These are phyloP conservation scores for Meiosimyza platycephala DNA, from an alignment of 2,888 invertebrate genomes.

Conservation along the genomic window DNA sequence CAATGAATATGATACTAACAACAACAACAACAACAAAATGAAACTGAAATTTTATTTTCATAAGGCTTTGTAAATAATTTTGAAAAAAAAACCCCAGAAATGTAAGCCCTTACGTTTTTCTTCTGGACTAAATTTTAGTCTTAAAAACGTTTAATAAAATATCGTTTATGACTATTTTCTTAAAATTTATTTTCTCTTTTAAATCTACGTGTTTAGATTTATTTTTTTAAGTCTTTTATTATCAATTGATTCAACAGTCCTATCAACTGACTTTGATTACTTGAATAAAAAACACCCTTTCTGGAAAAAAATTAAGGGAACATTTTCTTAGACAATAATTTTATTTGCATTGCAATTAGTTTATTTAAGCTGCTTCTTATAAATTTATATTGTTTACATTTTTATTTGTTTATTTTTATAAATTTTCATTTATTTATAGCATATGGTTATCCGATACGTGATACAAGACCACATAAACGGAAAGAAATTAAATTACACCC, in stretches of 20 bases:
- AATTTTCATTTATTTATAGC: conserved; percentile 60
- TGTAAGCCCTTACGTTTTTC: background rate
- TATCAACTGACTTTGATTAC: background rate
- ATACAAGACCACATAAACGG: conserved; percentile 65
- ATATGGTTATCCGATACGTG: conserved; percentile 65
- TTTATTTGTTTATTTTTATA: conserved; percentile 50
- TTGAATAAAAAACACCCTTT: too few relatives aligned
- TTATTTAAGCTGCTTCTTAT: conserved; percentile 47
- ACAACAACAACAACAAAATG: background rate
- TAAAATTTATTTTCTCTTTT: background rate
- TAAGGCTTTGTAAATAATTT: conserved; percentile 15
- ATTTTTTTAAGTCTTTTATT: background rate
- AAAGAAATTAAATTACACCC: conserved; percentile 67
- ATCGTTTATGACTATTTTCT: background rate
- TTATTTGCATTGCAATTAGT: conserved; percentile 41
- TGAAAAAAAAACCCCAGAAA: background rate
- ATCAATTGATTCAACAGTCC: background rate
- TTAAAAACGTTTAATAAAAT: conserved; percentile 18
- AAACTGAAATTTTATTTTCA: conserved; percentile 21
- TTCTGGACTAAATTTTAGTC: background rate
- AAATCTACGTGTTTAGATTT: background rate
- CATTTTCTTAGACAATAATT: background rate
- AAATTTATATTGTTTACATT: conserved; percentile 46
- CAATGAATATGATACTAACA: conserved; percentile 15
- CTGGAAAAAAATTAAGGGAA: too few relatives aligned